These are phyloP conservation scores for Aphaenogaster ashmeadi DNA, from an alignment of 1,140 invertebrate species.

Conservation along the genomic window DNA sequence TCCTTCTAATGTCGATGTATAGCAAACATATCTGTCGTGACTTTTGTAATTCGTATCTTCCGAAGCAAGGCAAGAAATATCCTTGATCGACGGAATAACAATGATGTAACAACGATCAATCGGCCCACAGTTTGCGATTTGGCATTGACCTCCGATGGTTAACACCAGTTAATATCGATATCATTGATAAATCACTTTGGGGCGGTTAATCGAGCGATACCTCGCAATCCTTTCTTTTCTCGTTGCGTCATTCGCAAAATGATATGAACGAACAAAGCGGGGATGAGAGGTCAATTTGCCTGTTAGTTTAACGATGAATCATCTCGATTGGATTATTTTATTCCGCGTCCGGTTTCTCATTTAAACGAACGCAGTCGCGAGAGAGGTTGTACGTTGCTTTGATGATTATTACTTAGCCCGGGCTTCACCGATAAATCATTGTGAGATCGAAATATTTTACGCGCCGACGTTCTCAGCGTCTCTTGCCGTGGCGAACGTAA, in stretches of 20 bases:
- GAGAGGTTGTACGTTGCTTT: conserved; percentile 14
- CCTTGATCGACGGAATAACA: neutral
- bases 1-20: conserved; percentile 17
- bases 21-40: conserved; percentile 6
- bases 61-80: conserved; percentile 40
- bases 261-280: neutral
- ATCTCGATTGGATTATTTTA: conserved; percentile 38
- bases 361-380: conserved; percentile 26
- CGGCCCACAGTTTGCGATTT: conserved; percentile 1
- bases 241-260: neutral
- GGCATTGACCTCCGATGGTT: neutral
- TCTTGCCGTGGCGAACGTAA: neutral
- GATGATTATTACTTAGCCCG: conserved; percentile 29
- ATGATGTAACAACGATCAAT: neutral
- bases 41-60: conserved; percentile 22
- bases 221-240: neutral
- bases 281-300: neutral
- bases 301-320: conserved; percentile 31
- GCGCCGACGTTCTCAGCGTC: neutral
- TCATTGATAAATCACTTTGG: neutral
- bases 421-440: conserved; percentile 36
- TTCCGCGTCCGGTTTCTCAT: neutral
- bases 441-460: conserved; percentile 50
- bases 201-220: neutral
- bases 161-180: conserved; percentile 9